Conservation (phyloP, 2,113 vertebrate genomes). For the Apteryx mantelli region DNA sequence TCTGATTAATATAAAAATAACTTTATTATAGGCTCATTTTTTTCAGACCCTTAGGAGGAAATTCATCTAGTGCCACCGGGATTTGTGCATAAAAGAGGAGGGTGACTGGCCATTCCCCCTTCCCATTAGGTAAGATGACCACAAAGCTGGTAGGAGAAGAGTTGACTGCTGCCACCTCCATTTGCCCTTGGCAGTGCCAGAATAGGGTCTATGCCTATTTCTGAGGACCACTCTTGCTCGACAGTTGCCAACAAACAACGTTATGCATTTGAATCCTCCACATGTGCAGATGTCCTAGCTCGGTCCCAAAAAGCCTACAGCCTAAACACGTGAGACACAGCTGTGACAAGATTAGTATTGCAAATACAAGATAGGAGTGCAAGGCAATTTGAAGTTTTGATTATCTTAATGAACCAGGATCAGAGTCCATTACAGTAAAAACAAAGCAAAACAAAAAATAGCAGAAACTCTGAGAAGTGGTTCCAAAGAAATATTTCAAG, state of each 20-base stretch:
- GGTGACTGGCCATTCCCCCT: not conserved
- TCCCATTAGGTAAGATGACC: not conserved
- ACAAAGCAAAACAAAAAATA: not conserved
- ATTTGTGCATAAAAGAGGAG: not conserved
- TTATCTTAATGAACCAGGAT: not conserved
- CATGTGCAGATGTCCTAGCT: not conserved
- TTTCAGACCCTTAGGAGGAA: not conserved
- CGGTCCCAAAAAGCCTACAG: not conserved
- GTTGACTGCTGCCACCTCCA: not conserved
- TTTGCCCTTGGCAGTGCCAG: not conserved
- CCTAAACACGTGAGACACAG: not conserved
- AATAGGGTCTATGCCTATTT: accelerated
- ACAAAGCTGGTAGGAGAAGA: not conserved
- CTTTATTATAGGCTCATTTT: not conserved
- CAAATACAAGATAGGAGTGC: not conserved
- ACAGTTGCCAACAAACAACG: not conserved
- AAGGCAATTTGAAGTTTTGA: not conserved
- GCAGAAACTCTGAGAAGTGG: not conserved
- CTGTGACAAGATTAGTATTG: not conserved
- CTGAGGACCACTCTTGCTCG: not conserved
- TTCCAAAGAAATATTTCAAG: not conserved
- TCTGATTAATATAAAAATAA: not conserved
- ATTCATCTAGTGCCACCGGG: not conserved
- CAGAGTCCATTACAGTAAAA: not conserved
- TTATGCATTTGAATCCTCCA: not conserved